phyloP scores from a whole-genome alignment of 2,797 vertebrate genomes.

The Melanotaenia boesemani region DNA sequence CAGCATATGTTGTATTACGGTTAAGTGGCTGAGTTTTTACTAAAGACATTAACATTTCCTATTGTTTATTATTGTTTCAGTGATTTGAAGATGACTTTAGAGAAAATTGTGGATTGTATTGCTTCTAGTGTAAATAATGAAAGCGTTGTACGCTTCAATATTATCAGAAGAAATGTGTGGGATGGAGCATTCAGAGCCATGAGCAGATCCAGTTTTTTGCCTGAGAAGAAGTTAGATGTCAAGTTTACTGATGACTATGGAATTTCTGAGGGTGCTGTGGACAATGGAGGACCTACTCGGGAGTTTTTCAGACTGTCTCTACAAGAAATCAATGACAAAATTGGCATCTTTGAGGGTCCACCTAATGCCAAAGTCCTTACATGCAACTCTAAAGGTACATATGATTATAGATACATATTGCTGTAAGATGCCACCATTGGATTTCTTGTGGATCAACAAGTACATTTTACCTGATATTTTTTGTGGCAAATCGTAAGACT shows the following conservation, averaged over 20 bases:
- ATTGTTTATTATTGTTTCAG: slow-evolving; percentile 14
- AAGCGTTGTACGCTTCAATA: slow-evolving; percentile 39
- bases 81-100: slow-evolving; percentile 16
- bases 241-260: slow-evolving; percentile 56
- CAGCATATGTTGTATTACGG: neutral
- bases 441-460: too few relatives aligned
- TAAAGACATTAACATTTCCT: neutral
- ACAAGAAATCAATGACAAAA: slow-evolving; percentile 36
- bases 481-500: neutral
- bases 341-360: slow-evolving; percentile 53
- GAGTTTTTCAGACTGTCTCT: slow-evolving; percentile 50
- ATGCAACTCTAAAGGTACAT: slow-evolving; percentile 38
- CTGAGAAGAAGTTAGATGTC: slow-evolving; percentile 46
- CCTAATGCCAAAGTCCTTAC: slow-evolving; percentile 25
- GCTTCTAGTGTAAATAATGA: slow-evolving; percentile 6
- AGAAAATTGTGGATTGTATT: slow-evolving; percentile 30
- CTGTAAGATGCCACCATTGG: neutral
- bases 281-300: slow-evolving; percentile 49
- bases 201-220: slow-evolving; percentile 27
- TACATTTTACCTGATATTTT: neutral
- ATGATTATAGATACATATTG: neutral
- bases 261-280: slow-evolving; percentile 56
- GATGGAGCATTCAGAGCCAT: slow-evolving; percentile 55
- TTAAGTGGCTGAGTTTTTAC: neutral
- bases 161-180: slow-evolving; percentile 54